Evolutionary conservation across 2,888 invertebrate species (phyloP), one percentile per base, ranked within the genome.

Genomic region (Hypomecis atomaria): DNA sequence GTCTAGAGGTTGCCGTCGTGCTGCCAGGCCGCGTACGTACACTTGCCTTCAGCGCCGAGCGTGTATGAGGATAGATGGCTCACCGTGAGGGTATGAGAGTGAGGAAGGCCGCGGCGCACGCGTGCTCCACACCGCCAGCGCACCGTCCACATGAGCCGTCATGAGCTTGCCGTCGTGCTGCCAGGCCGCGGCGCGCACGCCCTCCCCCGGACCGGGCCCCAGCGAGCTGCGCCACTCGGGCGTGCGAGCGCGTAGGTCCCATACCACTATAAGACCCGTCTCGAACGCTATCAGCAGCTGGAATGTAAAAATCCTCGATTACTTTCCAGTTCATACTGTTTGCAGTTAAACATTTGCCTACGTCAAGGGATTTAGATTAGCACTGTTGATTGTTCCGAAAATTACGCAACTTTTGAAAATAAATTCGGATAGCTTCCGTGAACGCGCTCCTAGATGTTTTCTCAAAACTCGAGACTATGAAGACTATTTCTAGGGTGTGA

Each of bases 81-180:
- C 90, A 98, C 98, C 98, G 89, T 99, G 99, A 50, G 99, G 99
- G 93, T 96, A 97, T 59, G 96, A 96, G 81, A 97, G 94, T 78
- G 95, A 96, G 76, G 96, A 92, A 47, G 98, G 97, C 85, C 97
- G 96, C 59, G 95, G 94, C 75, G 96, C 95, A 82, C 96, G 95
- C 66, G 97, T 93, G 81, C 95, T 96, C 99, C 99, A 99, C 60
- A 98, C 98, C 77, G 97, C 97, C 66, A 99, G 94, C 65, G 98
- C 98, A 69, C 99, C 99, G 92, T 99, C 99, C 47, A 95, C 95
- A 90, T 99, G 99, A 79, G 98, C 97, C 76, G 96, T 96, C 96
- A 99, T 97, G 86, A 99, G 97, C 92, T 98, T 98, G 73, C 99
- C 99, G 91, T 99, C 99, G 92, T 97, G 96, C 88, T 99, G 98